Evolutionary conservation across 2,888 invertebrate genomes (phyloP), one percentile per base, ranked within the genome.

Genomic region (Amphipoea lucens): DNA sequence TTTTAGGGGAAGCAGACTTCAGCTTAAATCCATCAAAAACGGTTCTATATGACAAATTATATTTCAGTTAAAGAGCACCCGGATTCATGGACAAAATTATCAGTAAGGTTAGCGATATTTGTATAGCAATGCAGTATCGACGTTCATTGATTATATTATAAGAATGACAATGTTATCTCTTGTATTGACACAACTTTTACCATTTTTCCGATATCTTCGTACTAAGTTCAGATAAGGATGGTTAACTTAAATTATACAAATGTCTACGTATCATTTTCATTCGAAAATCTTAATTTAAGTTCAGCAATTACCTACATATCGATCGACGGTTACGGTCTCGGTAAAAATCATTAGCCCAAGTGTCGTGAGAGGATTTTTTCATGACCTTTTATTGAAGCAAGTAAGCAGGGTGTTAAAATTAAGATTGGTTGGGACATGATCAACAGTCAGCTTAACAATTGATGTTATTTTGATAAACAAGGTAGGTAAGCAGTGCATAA

Each of bases 121-220:
- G 54, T 57, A 36, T 79, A 40, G 67, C 62, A 63, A 70, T 76
- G 36, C 57, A 69, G 63, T 82, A 84, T 87, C 78, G 74, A 86
- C 70, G 73, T 68, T 36, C 67, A 68, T 83, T 80, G 78, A 87
- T 78, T 71, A 87, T 76, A 74, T 36, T 69, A 63, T 72, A 68
- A 68, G 67, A 60, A 84, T 54, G 57, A 40, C 62, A 78, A 76
- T 77, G 76, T 80, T 85, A 79, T 87, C 74, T 74, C 62, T 36
- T 48, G 40, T 77, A 80, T 78, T 83, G 78, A 81, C 74, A 69
- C 76, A 86, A 83, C 86, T 83, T 86, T 77, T 72, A 74, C 67
- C 70, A n/a, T 69, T 85, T 67, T 63, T 68, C 20, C 42, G 63
- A 54, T 66, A 80, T 80, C 36, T 65, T 72, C 11, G 17, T 51